A percentile compares a stretch with the other conserved stretches of the same genome.
Conservation (phyloP, 2,888 invertebrate species). For the Eurytoma californica region DNA sequence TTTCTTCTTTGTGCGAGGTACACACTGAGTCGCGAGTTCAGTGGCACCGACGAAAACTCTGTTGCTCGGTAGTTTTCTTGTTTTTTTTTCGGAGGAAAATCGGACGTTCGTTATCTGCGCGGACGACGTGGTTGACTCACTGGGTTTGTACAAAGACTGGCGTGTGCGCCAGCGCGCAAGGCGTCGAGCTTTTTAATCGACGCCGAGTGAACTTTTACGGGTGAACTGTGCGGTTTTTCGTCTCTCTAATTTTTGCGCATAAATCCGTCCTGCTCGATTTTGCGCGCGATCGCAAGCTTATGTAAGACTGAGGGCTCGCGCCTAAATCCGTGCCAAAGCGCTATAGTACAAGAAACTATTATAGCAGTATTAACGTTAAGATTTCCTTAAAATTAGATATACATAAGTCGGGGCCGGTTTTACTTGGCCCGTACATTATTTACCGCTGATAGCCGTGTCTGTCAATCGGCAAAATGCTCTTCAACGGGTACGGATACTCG, state of each 20-base stretch:
- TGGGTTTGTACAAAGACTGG: conserved; percentile 33
- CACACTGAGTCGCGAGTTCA: neutral
- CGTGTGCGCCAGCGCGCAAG: neutral
- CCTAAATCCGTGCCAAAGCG: conserved; percentile 63
- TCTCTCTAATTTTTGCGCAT: neutral
- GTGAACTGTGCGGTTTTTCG: neutral
- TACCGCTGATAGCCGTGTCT: conserved; percentile 1
- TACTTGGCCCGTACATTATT: neutral
- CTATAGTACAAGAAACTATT: conserved; percentile 55
- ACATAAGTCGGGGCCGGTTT: neutral
- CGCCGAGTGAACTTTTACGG: too few relatives aligned
- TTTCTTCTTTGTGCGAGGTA: neutral
- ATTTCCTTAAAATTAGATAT: conserved; percentile 18
- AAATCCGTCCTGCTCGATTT: conserved; percentile 43
- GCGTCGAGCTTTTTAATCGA: too few relatives aligned
- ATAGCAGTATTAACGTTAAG: conserved; percentile 41
- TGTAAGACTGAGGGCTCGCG: conserved; percentile 55
- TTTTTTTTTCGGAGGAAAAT: conserved; percentile 16
- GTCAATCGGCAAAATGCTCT: conserved; percentile 65
- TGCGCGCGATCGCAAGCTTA: conserved; percentile 26
- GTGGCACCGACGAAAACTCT: neutral
- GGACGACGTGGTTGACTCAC: conserved; percentile 30
- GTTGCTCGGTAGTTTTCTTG: neutral
- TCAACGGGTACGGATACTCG: conserved; percentile 67
- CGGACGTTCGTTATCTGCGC: conserved; percentile 32